Base-by-base conservation (phyloP, 2,888 invertebrate species). In the Gnatocerus cornutus region DNA sequence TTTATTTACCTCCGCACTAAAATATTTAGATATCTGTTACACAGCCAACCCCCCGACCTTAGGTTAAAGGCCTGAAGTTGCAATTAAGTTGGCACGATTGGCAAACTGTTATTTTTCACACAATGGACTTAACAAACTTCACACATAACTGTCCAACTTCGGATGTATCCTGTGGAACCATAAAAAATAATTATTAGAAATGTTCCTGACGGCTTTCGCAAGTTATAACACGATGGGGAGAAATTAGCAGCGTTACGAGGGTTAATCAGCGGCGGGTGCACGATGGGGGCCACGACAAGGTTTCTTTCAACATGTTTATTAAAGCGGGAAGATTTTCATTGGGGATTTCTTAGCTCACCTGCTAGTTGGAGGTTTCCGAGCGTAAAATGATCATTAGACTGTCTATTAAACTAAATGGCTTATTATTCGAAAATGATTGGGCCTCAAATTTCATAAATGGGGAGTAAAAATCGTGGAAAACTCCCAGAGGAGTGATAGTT, bases 1-100 rank as follows among this genome's bases (percentile, higher is more conserved):
- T 53, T 53, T 59, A 59, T 59, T 59, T 59, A 59, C 59, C 59
- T 45, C 14, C 9, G 9, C 45, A 33, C 45, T 59, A 59, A 45
- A 45, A 30, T 59, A 59, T 59, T 59, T 59, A 59, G 59, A 33
- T 59, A 46, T 59, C 45, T 46, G 45, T 59, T 59, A 59, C 59
- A 45, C 14, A 59, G 30, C 45, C 14, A 46, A 59, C 56, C 56
- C 41, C 41, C n/a, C 37, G 41, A 56, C 45, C 46, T 14, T 2
- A 56, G 33, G 9, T 33, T 33, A n/a, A 33, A 33, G 33, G 33
- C 3, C n/a, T 7, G 29, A 7, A 5, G 29, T 29, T 33, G 33
- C 33, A 33, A 33, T 33, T 33, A 33, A 21, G 21, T 4, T 4
- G 4, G 21, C 1, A 33, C 33, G 33, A 33, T 33, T 7, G 33